Evolutionary conservation across 1,140 invertebrate genomes (phyloP), one percentile per base, ranked within the genome.

Genomic region (Frieseomelitta varia): DNA sequence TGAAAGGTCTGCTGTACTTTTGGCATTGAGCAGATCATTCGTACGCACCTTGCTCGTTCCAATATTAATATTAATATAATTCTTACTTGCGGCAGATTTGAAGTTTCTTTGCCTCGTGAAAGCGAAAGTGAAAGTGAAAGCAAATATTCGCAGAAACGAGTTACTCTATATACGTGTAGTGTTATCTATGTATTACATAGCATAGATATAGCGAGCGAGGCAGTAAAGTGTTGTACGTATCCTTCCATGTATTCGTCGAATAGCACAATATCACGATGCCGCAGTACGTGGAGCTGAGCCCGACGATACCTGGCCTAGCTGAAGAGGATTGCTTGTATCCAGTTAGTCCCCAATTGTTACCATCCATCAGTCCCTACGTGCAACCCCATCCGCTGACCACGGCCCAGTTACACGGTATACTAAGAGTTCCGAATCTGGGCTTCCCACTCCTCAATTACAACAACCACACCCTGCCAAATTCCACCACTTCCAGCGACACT

Each of bases 241-340:
- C 88, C 84, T 85, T 89, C 91, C 85, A 75, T 92, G 91, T 89
- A 91, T 93, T 91, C 87, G 84, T 75, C 84, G 69, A 90, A 82
- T 87, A 94, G 94, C 93, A 94, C 91, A 91, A 93, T 91, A 77
- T 94, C 91, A 88, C 89, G 90, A 94, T 94, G 94, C 94, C 94
- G 79, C 90, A 91, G 84, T 92, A 93, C 85, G 85, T 92, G 93
- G 93, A 94, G 86, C 61, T 90, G 67, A 91, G 87, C 83, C 89
- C 93, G 73, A 86, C 92, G 51, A 85, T 91, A 77, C 92, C 91
- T 79, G 93, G 93, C 56, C 90, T 91, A n/a, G 87, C 86, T 67
- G 94, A 94, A 91, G 94, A 94, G 90, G 94, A 94, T 79, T 94
- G 93, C 78, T 91, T 94, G 58, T 94, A 94, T 74, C 94, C 94